Percentiles rank a stretch among this genome's conserved stretches.
Conservation (phyloP, 2,113 vertebrate genomes). For the Pseudorhombus dupliciocellatus region DNA sequence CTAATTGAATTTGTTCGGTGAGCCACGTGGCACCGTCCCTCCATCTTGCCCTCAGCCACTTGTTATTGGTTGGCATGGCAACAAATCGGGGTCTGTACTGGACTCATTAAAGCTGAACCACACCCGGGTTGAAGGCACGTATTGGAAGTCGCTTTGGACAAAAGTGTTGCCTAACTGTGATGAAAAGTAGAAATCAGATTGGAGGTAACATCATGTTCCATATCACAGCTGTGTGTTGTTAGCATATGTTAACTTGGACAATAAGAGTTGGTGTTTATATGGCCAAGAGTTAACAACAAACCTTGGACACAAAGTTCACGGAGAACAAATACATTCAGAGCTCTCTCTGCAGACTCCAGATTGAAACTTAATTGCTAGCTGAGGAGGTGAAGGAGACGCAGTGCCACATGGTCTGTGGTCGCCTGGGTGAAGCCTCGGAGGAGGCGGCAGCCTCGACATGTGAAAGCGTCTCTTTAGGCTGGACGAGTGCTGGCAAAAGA, state of each 20-base stretch:
- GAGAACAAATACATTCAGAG: constrained; percentile 31
- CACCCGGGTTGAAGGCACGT: background rate
- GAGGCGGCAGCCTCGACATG: constrained; percentile 33
- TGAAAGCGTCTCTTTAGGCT: background rate
- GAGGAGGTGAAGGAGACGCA: constrained; percentile 24
- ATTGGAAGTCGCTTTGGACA: too few species aligned
- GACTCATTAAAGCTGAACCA: background rate
- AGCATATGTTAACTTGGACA: background rate
- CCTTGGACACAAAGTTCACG: background rate
- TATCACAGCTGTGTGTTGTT: background rate
- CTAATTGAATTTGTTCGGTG: constrained; percentile 24
- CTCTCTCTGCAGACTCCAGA: constrained; percentile 1
- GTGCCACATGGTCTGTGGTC: constrained; percentile 54
- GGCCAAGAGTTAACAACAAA: background rate
- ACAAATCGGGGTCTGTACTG: background rate
- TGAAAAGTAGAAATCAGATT: background rate
- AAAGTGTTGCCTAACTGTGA: too few species aligned
- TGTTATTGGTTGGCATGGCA: background rate
- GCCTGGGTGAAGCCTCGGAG: constrained; percentile 33
- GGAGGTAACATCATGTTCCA: background rate
- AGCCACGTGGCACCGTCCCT: constrained; percentile 52
- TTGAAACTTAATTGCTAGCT: constrained; percentile 28
- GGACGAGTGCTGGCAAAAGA: too few species aligned
- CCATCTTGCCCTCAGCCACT: background rate
- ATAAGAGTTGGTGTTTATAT: background rate